Base-by-base conservation (phyloP, 2,888 invertebrate species). In the Polymixis flavicincta region DNA sequence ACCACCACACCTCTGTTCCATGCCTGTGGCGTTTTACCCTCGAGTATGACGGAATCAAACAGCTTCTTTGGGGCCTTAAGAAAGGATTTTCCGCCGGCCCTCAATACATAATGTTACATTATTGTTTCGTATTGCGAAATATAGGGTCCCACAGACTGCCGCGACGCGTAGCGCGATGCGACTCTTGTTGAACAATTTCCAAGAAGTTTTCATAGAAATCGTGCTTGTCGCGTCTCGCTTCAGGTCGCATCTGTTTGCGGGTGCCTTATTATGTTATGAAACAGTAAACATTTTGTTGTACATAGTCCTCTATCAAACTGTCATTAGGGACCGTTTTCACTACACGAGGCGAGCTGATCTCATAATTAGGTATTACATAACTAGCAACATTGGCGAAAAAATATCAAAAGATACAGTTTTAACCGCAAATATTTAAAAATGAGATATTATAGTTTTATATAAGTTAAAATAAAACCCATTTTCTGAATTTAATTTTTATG, bases 301-400 rank as follows among this genome's bases (percentile, higher is more conserved):
- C 37, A 22, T 32, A 32, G 50, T 50, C 19, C 25, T 28, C 32
- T 61, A 66, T 52, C 25, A 78, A 48, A 71, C 11, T 66, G 32
- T 48, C 71, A 71, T 67, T 71, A 78, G 19, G 25, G 17, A 5
- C 42, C n/a, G 66, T 59, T 78, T 67, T 59, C 66, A 71, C 66
- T 13, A 11, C 0, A 55, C 52, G 52, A 32, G 7, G 4, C 9
- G 14, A 11, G 7, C 9, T 13, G 22, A 52, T 61, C 45, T 54
- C 17, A 1, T 32, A 25, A 19, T 45, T 57, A 13, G 11, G 8
- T 55, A 45, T 55, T n/a, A 69, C 9, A 14, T 66, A 19, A 48
- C 13, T 5, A n/a, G 50, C 6, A 48, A 32, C 32, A 25, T 48
- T 25, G n/a, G 19, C 37, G 4, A 50, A 50, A 32, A 32, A n/a